Evolutionary conservation across 2,113 vertebrate genomes (phyloP), one percentile per base, ranked within the genome.

Genomic region (Ctenomys sociabilis): DNA sequence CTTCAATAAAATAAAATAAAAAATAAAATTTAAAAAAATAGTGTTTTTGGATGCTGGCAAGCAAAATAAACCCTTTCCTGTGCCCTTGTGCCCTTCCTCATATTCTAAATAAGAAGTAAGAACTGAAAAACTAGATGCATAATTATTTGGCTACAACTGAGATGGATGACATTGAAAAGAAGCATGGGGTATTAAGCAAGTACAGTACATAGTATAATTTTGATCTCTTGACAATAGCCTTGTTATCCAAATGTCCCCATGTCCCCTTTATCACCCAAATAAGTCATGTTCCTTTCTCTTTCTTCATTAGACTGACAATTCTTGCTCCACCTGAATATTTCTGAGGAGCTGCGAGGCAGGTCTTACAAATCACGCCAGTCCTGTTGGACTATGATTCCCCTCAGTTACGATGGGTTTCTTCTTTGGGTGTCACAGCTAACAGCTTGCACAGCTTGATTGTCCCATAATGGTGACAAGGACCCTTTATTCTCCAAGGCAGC

Each of bases 91-190:
- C 22, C 49, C 4, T 9, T 70, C 63, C 14, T 81, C 63, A 61
- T 19, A 81, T 73, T 85, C 63, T 93, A 92, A 94, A 66, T 57
- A 14, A 5, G 89, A 88, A 66, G 16, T n/a, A 92, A 66, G 87
- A 72, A 57, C 1, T 37, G 35, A 85, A 87, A 7, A 73, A 54
- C 24, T 94, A 82, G 64, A 37, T 49, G 66, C 32, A 17, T 72
- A 81, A 14, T 75, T 96, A 72, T 83, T 73, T 73, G 64, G 82
- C 59, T 64, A 72, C 28, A 21, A 26, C 11, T 61, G 40, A 35
- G 32, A 86, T 52, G 66, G 32, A 57, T 61, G 35, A 84, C 57
- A 70, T 49, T 19, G 89, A 96, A 95, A 94, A 88, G 54, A 61
- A 85, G 70, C 61, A 40, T 9, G 45, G 3, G 17, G 3, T 61